A percentile compares a stretch with the other conserved stretches of the same genome.
These are phyloP conservation scores for Isichthys henryi DNA, from an alignment of 2,113 vertebrate genomes.

Conservation along the genomic window DNA sequence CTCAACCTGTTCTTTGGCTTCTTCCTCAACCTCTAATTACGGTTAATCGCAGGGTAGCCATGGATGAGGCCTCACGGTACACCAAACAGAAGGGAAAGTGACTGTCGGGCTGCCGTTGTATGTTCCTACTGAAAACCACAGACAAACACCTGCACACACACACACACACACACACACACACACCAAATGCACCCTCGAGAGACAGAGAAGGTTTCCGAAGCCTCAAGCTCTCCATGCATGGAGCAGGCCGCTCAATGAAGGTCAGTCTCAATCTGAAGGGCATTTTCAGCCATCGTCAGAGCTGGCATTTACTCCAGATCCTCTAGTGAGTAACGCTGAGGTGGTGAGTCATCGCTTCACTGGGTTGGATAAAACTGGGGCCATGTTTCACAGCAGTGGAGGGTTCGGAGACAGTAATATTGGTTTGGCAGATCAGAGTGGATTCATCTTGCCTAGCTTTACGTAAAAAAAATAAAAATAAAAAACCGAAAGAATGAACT, in stretches of 20 bases:
- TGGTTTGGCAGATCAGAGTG: not conserved
- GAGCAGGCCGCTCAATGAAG: not conserved
- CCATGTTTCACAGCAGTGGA: not conserved
- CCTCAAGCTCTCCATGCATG: not conserved
- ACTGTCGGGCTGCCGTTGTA: not conserved
- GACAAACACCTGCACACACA: not conserved
- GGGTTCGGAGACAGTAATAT: not conserved
- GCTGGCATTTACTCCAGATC: not conserved
- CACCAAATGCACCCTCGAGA: not conserved
- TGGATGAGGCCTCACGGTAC: not conserved
- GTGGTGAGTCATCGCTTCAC: slow-evolving; percentile 18
- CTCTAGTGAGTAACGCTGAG: not conserved
- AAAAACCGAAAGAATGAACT: not conserved
- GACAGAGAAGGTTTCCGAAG: not conserved
- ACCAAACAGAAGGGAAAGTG: not conserved
- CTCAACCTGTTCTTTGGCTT: not conserved
- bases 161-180: not conserved
- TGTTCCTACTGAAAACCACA: not conserved
- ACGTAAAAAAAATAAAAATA: not conserved
- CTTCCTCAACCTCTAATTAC: not conserved
- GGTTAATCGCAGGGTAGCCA: not conserved
- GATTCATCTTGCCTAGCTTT: not conserved
- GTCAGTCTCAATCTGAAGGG: not conserved
- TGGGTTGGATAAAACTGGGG: not conserved
- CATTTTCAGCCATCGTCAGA: not conserved